Percentiles rank a stretch among this genome's conserved stretches.
Conservation (phyloP, 2,797 vertebrate genomes). For the Typhlichthys eigenmanni region DNA sequence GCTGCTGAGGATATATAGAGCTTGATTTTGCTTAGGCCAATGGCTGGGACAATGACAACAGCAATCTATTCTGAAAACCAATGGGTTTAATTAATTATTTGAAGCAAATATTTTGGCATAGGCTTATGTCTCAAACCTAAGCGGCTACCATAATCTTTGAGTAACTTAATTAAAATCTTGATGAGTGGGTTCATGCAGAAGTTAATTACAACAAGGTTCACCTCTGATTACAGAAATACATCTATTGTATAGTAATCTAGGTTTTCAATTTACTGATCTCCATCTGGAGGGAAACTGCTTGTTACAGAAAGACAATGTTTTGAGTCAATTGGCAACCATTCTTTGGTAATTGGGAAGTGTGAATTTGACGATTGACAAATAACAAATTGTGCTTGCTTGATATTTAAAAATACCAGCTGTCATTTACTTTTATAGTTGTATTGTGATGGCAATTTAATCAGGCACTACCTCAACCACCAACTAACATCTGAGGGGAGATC, state of each 20-base stretch:
- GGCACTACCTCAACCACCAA: not conserved
- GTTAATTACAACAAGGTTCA: not conserved
- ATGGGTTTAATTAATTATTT: slow-evolving; percentile 2
- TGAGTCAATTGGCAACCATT: no score
- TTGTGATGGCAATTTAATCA: not conserved
- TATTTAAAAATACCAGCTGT: not conserved
- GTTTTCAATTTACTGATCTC: no score
- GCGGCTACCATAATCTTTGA: not conserved
- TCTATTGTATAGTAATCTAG: no score
- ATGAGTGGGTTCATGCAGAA: not conserved
- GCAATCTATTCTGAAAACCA: slow-evolving; percentile 7
- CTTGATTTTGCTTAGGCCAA: slow-evolving; percentile 14
- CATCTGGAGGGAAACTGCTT: no score
- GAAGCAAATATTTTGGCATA: slow-evolving; percentile 1
- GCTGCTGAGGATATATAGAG: slow-evolving; percentile 9
- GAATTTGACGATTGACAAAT: no score
- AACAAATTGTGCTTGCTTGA: slow-evolving; percentile 5
- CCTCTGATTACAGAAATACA: no score
- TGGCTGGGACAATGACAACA: slow-evolving; percentile 6
- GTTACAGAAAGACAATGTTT: no score
- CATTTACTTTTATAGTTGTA: not conserved
- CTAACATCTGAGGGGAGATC: not conserved
- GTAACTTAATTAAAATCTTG: not conserved
- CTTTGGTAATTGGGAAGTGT: no score
- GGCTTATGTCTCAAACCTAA: not conserved